Percentiles rank a stretch among this genome's conserved stretches.
Conservation (phyloP, 2,888 invertebrate species). For the Ormia ochracea region DNA sequence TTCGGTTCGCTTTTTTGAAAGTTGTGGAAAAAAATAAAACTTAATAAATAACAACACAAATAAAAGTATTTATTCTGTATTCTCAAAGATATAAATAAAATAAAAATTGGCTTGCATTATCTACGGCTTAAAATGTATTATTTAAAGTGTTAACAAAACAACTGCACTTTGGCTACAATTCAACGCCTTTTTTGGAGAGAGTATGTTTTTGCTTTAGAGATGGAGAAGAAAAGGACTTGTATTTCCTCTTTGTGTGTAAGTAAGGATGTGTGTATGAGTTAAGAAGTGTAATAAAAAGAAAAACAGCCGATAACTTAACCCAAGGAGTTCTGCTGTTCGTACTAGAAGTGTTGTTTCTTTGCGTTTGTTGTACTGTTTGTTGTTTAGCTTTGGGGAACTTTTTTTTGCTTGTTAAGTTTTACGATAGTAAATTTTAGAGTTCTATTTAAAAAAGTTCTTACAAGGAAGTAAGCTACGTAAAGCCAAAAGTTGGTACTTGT, state of each 20-base stretch:
- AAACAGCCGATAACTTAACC: conserved; percentile 51
- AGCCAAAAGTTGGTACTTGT: conserved; percentile 55
- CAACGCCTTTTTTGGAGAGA: conserved; percentile 54
- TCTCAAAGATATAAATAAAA: conserved; percentile 18
- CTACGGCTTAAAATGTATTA: conserved; percentile 57
- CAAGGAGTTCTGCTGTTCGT: conserved; percentile 20
- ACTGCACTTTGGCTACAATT: conserved; percentile 61
- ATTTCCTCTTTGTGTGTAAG: neutral
- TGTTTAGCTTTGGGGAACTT: conserved; percentile 41
- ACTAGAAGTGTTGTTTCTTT: conserved; percentile 1
- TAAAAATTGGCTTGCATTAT: conserved; percentile 51
- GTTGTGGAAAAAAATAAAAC: neutral
- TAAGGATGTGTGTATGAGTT: neutral
- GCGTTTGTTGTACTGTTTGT: conserved; percentile 37
- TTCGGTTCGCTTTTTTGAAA: neutral
- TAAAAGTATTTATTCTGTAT: neutral
- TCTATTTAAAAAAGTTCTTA: conserved; percentile 55
- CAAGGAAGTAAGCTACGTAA: conserved; percentile 57
- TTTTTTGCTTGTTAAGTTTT: conserved; percentile 2
- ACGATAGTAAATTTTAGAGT: conserved; percentile 43
- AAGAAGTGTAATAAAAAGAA: conserved; percentile 21
- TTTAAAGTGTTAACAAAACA: conserved; percentile 60
- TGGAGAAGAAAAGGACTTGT: neutral
- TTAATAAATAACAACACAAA: neutral
- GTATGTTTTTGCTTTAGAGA: neutral